Conservation (phyloP, 1,140 invertebrate genomes). For the Heliconius melpomene region DNA sequence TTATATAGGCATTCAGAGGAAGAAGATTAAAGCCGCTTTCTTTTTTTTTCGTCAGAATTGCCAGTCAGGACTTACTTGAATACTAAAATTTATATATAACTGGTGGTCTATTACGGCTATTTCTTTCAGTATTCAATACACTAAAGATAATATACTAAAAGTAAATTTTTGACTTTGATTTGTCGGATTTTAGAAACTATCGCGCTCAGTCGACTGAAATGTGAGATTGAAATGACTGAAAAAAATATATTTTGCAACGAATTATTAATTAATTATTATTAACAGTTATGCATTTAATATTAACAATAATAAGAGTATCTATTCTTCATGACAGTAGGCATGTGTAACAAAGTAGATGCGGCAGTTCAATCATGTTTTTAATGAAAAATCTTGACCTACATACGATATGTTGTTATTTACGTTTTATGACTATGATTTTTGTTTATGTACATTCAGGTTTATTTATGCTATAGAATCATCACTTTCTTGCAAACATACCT, state of each 20-base stretch:
- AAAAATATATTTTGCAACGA: no score
- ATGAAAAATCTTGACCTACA: conserved; percentile 1
- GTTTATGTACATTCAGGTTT: background rate
- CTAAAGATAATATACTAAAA: no score
- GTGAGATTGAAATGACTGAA: no score
- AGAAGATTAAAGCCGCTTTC: background rate
- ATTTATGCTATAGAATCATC: no score
- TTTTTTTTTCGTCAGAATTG: background rate
- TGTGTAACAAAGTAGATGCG: background rate
- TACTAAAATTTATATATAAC: background rate
- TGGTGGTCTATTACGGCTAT: background rate
- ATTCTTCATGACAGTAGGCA: background rate
- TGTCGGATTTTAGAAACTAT: no score
- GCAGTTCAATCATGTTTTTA: background rate
- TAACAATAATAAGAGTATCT: background rate
- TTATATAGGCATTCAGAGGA: background rate
- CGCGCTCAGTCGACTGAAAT: no score
- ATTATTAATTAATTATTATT: no score
- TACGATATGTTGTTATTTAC: background rate
- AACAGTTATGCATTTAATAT: background rate
- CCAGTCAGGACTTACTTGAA: background rate
- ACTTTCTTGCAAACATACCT: no score
- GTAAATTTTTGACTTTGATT: no score
- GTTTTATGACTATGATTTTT: background rate
- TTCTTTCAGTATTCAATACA: background rate